Evolutionary conservation across 2,888 invertebrate species (phyloP), one percentile per base, ranked within the genome.

Genomic region (Lepidocyrtinus sp.): DNA sequence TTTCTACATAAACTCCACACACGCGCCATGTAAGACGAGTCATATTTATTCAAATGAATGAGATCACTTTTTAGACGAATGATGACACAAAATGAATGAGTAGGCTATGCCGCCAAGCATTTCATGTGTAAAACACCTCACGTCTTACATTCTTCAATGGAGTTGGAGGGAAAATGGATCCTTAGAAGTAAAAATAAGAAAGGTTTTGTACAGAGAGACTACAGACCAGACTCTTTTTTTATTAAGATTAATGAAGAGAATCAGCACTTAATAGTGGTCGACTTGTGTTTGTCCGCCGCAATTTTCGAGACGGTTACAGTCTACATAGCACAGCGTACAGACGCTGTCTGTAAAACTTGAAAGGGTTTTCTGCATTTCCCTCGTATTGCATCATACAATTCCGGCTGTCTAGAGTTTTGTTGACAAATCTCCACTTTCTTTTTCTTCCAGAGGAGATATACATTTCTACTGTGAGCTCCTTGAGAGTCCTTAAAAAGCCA

Each of bases 1-100:
- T n/a, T n/a, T n/a, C n/a, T n/a, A n/a, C n/a, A n/a, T n/a, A n/a
- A n/a, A n/a, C n/a, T n/a, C n/a, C n/a, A n/a, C n/a, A n/a, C n/a
- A n/a, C n/a, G n/a, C n/a, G 69, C 69, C 55, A 69, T 69, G 55
- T 69, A 71, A 63, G 69, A 50, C 63, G 27, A 69, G 63, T 69
- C 69, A 75, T 75, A 75, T 75, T 75, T 75, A 75, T 75, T 75
- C 68, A 75, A 75, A 75, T 75, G 75, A 70, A 76, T 76, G 71
- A 46, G 70, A 70, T 76, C 70, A 55, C 26, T 64, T 17, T 67
- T 2, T 45, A 7, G 26, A n/a, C 46, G 67, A 55, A 55, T 55
- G 17, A 55, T 55, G 24, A 67, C 67, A 46, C 36, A 46, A 67
- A 67, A 25, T 64, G 27, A 17, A 26, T 21, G 64, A 24, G 7